Conservation (phyloP, 2,888 invertebrate species). For the Scaptomyza tumidula region DNA sequence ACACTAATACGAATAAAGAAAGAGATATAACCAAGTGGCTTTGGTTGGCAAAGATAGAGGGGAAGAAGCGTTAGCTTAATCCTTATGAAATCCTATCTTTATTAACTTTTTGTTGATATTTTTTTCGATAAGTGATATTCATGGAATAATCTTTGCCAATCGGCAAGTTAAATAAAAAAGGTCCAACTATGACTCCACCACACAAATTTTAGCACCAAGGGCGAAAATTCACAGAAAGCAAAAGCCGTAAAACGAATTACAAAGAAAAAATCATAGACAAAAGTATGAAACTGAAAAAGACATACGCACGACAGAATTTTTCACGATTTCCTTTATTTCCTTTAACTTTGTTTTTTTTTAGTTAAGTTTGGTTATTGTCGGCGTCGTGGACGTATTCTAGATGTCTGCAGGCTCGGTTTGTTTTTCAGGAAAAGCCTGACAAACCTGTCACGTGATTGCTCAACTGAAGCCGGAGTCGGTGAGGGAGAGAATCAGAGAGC, state of each 20-base stretch:
- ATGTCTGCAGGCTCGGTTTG: slow-evolving; percentile 69
- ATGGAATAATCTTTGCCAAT: slow-evolving; percentile 6
- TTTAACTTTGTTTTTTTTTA: slow-evolving; percentile 1
- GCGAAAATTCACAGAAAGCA: slow-evolving; percentile 37
- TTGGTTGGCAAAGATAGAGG: neutral
- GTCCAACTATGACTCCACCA: slow-evolving; percentile 1
- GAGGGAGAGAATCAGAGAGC: slow-evolving; percentile 3
- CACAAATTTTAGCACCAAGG: neutral
- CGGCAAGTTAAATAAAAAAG: slow-evolving; percentile 1
- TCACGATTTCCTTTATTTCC: slow-evolving; percentile 41
- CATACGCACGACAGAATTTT: slow-evolving; percentile 46
- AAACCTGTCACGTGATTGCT: slow-evolving; percentile 79
- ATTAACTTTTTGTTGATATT: neutral
- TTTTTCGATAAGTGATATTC: neutral
- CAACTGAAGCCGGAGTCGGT: slow-evolving; percentile 55
- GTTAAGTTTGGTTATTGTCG: slow-evolving; percentile 1
- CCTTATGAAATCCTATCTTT: neutral
- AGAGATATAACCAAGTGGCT: neutral
- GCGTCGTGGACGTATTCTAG: slow-evolving; percentile 30
- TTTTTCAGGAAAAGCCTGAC: slow-evolving; percentile 70
- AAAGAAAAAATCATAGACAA: slow-evolving; percentile 32
- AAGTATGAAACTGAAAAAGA: slow-evolving; percentile 35
- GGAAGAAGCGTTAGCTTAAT: neutral
- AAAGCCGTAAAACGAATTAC: slow-evolving; percentile 32
- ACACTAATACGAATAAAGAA: neutral